Evolutionary conservation across 2,888 invertebrate genomes (phyloP).

Genomic region (Xylota segnis): DNA sequence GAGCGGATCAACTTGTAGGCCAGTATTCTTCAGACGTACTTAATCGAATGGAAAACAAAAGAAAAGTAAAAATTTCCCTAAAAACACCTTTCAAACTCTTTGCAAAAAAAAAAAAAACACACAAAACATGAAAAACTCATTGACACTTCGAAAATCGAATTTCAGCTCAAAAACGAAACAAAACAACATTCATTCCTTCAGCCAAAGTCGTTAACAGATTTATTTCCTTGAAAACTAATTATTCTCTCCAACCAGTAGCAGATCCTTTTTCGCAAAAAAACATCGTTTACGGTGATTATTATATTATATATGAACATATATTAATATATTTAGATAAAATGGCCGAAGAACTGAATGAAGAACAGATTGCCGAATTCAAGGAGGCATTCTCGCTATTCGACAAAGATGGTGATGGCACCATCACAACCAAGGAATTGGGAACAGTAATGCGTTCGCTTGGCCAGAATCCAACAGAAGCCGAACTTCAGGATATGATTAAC

Average conservation of each 20-base stretch:
- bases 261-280: neutral
- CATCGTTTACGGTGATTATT: neutral
- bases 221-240: neutral
- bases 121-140: too few species aligned
- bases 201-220: neutral
- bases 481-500: constrained; percentile 99
- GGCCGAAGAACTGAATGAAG: constrained; percentile 95
- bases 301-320: too few species aligned
- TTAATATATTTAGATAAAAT: neutral
- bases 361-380: constrained; percentile 99
- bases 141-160: neutral
- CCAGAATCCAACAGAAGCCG: constrained; percentile 98
- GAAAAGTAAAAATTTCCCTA: too few species aligned
- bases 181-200: neutral
- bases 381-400: constrained; percentile 99
- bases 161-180: neutral
- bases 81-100: too few species aligned
- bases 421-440: constrained; percentile 98
- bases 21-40: too few species aligned
- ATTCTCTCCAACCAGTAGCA: neutral
- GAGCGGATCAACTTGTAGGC: too few species aligned
- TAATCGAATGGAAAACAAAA: too few species aligned
- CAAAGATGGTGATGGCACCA: constrained; percentile 98
- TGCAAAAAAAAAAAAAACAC: too few species aligned
- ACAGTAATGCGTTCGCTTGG: constrained; percentile 98